Base-by-base conservation (phyloP, 2,113 vertebrate genomes). In the Xerus inauris region DNA sequence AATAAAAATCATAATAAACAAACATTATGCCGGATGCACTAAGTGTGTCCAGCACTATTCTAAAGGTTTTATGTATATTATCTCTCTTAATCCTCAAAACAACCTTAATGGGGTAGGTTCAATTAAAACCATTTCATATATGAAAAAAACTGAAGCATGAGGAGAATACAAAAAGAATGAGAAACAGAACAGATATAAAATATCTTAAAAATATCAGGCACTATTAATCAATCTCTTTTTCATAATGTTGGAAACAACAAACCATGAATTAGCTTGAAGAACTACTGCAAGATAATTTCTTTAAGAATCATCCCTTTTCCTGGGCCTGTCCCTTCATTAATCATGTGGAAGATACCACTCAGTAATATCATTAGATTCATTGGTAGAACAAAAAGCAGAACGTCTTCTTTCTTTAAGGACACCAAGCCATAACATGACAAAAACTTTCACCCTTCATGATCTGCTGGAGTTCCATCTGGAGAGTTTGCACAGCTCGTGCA, bases 391-490 rank as follows among this genome's bases (percentile, higher is more conserved):
- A 72, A n/a, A 87, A 92, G 20, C 3, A 75, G 57, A 87, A 76
- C 19, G 72, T 38, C 9, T 79, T 40, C 47, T 59, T 84, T 57
- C 59, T 35, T 57, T 17, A 65, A 96, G 72, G 47, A 92, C n/a
- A 92, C 40, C 35, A 91, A 69, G 69, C 40, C 54, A 3, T 32
- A 84, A 94, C 8, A 82, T 0, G 16, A 69, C 62, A 59, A 57
- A 64, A 45, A 65, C 6, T 1, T 97, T 98, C 94, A 99, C 99
- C 99, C 98, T 99, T 99, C 99, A 99, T 99, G 96, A 99, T 99
- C 95, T 99, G 99, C 98, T 99, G 99, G 11, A 99, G 99, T 83
- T 99, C 99, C 99, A 99, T 99, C 98, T 99, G 99, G 96, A 99
- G 98, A 82, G 99, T 99, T 95, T 99, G 99, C 94, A 99, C 99